Evolutionary conservation across 2,113 vertebrate species (phyloP).

Genomic region (Cepphus grylle): DNA sequence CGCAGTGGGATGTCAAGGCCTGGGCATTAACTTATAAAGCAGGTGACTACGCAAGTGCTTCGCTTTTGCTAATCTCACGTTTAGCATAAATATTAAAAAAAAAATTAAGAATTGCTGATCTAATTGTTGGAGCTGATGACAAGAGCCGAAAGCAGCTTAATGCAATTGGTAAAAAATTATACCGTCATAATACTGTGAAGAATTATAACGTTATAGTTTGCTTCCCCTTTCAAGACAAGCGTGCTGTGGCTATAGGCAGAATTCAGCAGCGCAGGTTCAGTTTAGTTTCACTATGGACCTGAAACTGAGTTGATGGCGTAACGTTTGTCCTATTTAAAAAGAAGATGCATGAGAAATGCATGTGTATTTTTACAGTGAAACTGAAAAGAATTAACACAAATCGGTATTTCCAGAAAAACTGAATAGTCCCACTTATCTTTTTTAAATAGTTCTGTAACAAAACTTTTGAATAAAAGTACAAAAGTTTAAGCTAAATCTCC

Average conservation of each 20-base stretch:
- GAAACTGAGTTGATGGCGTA: background rate
- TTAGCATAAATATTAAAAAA: background rate
- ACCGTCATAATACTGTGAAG: too few species aligned
- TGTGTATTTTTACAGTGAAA: background rate
- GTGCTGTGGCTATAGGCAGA: rapidly evolving
- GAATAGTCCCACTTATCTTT: background rate
- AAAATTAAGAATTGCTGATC: background rate
- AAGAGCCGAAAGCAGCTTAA: background rate
- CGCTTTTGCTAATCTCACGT: background rate
- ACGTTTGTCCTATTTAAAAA: background rate
- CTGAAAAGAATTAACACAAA: background rate
- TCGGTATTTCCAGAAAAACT: background rate
- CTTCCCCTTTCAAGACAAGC: background rate
- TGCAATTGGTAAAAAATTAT: background rate
- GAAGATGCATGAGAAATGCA: background rate
- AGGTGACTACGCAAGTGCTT: rapidly evolving
- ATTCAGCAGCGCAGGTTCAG: background rate
- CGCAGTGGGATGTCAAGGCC: too few species aligned
- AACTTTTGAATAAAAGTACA: background rate
- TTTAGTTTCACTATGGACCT: background rate
- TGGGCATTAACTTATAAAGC: background rate
- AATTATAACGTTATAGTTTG: background rate
- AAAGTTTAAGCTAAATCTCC: background rate
- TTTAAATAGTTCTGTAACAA: background rate
- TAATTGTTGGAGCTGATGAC: background rate